Evolutionary conservation across 2,113 vertebrate species (phyloP).

Genomic region (Paralichthys olivaceus): DNA sequence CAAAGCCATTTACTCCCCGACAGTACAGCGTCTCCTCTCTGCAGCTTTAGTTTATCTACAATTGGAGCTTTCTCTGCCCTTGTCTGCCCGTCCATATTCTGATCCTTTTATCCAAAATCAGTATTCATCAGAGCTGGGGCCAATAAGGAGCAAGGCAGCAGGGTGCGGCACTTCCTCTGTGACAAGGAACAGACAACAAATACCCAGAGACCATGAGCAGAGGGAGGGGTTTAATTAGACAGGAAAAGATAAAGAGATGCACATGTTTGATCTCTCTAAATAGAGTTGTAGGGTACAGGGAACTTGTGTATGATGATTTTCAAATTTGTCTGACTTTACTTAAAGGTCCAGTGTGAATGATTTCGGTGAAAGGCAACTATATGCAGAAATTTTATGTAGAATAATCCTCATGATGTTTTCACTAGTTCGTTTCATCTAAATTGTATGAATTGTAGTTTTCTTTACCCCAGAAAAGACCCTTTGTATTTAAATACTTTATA

Average conservation of each 20-base stretch:
- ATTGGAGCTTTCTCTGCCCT: not conserved
- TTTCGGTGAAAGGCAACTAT: too few species aligned
- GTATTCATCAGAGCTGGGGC: slow-evolving; percentile 63
- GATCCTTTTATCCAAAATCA: slow-evolving; percentile 74
- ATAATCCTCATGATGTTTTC: too few species aligned
- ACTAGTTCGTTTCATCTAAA: too few species aligned
- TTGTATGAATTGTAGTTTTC: too few species aligned
- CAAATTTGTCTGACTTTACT: too few species aligned
- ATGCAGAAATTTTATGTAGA: too few species aligned
- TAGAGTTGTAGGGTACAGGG: slow-evolving; percentile 31
- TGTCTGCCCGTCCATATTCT: slow-evolving; percentile 22
- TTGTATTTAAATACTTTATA: too few species aligned
- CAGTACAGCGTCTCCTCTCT: slow-evolving; percentile 14
- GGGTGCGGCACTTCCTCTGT: slow-evolving; percentile 86
- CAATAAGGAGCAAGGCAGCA: slow-evolving; percentile 73
- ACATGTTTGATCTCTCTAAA: slow-evolving; percentile 49
- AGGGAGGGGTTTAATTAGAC: slow-evolving; percentile 33
- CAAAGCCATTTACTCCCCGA: slow-evolving; percentile 45
- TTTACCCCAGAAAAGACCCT: too few species aligned
- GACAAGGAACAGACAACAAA: slow-evolving; percentile 82
- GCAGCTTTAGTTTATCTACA: not conserved
- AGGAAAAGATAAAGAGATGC: slow-evolving; percentile 51
- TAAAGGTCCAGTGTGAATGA: too few species aligned
- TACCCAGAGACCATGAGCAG: slow-evolving; percentile 55
- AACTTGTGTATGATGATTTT: not conserved